phyloP scores from a whole-genome alignment of 2,113 vertebrate genomes.

The Siphamia tubifer region DNA sequence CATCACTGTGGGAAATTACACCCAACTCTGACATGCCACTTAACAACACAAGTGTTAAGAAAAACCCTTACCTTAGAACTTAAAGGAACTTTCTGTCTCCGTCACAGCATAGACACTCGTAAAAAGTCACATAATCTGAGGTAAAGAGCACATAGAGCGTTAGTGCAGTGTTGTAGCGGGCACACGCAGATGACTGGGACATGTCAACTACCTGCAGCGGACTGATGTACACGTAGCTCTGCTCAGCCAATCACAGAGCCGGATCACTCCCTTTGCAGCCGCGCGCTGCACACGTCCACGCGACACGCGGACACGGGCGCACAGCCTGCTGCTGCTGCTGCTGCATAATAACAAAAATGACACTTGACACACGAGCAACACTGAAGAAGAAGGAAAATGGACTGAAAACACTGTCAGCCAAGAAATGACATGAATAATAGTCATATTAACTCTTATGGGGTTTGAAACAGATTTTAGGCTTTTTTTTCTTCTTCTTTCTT shows the following conservation, averaged over 20 bases:
- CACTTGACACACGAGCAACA: too few species aligned
- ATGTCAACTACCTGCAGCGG: conserved; percentile 73
- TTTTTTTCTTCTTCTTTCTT: too few species aligned
- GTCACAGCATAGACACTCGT: neutral
- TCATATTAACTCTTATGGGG: too few species aligned
- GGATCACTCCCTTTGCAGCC: neutral
- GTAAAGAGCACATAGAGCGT: neutral
- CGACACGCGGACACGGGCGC: too few species aligned
- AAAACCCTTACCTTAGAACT: conserved; percentile 38
- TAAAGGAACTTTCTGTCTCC: neutral
- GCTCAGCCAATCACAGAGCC: conserved; percentile 71
- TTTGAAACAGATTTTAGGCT: too few species aligned
- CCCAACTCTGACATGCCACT: neutral
- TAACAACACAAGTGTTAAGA: neutral
- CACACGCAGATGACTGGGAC: conserved; percentile 59
- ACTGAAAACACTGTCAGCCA: too few species aligned
- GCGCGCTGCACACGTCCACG: neutral
- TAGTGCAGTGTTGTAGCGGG: neutral
- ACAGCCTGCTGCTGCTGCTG: too few species aligned
- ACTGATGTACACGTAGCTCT: conserved; percentile 80
- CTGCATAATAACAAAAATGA: too few species aligned
- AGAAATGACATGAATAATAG: too few species aligned
- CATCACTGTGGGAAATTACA: neutral
- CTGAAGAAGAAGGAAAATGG: too few species aligned
- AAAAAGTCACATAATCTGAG: neutral